Base-by-base conservation (phyloP, 1,140 invertebrate species). In the Watersipora subatra region DNA sequence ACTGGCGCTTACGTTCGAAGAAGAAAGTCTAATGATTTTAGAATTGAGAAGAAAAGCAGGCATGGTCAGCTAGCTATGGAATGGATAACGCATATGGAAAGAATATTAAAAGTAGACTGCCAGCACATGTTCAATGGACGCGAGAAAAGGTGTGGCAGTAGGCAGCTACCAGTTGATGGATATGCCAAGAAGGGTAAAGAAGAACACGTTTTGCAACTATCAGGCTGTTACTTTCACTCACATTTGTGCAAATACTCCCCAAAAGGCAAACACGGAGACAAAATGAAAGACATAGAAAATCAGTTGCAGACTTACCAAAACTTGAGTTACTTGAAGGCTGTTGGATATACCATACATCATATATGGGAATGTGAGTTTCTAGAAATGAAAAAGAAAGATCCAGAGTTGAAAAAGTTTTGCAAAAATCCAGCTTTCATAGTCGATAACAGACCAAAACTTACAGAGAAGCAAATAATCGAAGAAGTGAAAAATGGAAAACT, bases 141-240 rank as follows among this genome's bases (percentile, higher is more conserved):
- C 22, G 22, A 62, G 17, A 62, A 25, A 25, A 27, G 19, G 28
- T 26, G 22, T 27, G 46, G 58, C 2, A 24, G 61, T 22, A 61
- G 28, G 17, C 55, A 29, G 2, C 58, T 57, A 2, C 64, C 62
- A 1, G 68, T 67, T 0, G 68, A 69, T 55, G 63, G 68, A 1
- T 69, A 28, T 64, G 29, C 25, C 29, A 28, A 34, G 1, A 24
- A 7, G n/a, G 34, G n/a, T 46, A 46, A 46, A 7, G 34, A n/a
- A 7, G 7, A 7, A 46, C 34, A 46, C 7, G n/a, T 46, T 46
- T 7, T 46, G 29, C 17, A 63, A 34, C 68, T 70, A 22, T 64
- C 67, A 0, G 66, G 69, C 2, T 70, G 69, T 61, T 68, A 65
- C 57, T 69, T 57, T 28, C 68, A 69, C 56, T 65, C 66, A 1